These are phyloP conservation scores for Aythya baeri DNA, from an alignment of 2,113 vertebrate genomes.

Conservation along the genomic window DNA sequence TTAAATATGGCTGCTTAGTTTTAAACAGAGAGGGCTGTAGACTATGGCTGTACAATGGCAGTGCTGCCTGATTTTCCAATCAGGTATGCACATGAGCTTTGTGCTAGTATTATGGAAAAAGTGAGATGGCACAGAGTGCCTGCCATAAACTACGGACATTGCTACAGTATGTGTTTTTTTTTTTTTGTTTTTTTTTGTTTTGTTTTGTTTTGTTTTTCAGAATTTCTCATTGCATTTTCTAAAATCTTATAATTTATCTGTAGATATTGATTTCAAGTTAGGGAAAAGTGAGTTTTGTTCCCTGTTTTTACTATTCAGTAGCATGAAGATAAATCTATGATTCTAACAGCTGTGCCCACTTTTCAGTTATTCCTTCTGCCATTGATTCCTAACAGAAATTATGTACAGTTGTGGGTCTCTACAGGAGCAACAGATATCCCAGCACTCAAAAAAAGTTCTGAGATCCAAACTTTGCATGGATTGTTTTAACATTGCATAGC, in stretches of 20 bases:
- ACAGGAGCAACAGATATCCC: neutral
- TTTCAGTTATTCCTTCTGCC: neutral
- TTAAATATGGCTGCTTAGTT: neutral
- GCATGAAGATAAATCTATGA: neutral
- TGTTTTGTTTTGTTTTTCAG: neutral
- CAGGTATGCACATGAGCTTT: neutral
- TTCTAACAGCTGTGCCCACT: neutral
- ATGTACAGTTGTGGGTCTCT: neutral
- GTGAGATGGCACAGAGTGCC: neutral
- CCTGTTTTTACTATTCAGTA: neutral
- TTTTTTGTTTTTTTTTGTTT: too few species aligned
- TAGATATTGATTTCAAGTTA: neutral
- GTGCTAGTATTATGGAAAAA: neutral
- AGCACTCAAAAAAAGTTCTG: neutral
- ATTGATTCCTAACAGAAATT: neutral
- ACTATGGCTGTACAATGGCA: neutral
- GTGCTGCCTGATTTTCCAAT: neutral
- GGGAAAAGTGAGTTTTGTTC: neutral
- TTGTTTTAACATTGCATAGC: neutral
- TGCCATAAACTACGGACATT: fast-evolving
- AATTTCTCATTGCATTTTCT: neutral
- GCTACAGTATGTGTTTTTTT: neutral
- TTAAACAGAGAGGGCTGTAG: neutral
- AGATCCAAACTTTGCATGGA: neutral
- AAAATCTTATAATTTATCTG: neutral